Conservation (phyloP, 2,888 invertebrate species). For the Syritta pipiens region DNA sequence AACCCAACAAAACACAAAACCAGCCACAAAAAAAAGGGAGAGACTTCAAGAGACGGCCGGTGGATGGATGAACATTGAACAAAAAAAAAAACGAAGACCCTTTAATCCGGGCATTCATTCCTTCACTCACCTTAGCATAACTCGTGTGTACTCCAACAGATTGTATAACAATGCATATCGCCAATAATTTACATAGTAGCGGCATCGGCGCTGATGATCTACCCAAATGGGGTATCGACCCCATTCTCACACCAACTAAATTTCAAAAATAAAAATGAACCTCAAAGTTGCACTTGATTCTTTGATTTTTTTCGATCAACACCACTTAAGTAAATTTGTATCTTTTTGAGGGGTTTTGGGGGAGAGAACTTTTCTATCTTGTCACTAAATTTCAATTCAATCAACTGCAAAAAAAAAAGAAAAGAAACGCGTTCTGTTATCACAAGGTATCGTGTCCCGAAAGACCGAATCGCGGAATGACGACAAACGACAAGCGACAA, state of each 20-base stretch:
- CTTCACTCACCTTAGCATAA: slow-evolving; percentile 72
- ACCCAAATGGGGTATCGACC: slow-evolving; percentile 70
- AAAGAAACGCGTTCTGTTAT: slow-evolving; percentile 22
- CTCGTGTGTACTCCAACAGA: slow-evolving; percentile 70
- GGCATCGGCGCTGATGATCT: slow-evolving; percentile 65
- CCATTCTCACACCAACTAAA: slow-evolving; percentile 64
- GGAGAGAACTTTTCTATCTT: slow-evolving; percentile 12
- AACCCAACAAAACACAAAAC: slow-evolving; percentile 16
- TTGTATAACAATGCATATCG: slow-evolving; percentile 72
- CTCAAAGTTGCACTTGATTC: not conserved
- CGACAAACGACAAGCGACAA: slow-evolving; percentile 8
- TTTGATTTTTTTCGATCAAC: slow-evolving; percentile 48
- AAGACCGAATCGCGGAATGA: not conserved
- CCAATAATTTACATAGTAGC: slow-evolving; percentile 71
- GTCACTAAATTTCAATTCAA: slow-evolving; percentile 44
- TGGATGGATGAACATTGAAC: not conserved
- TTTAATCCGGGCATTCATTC: slow-evolving; percentile 16
- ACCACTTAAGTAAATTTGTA: slow-evolving; percentile 57
- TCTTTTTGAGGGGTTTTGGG: slow-evolving; percentile 16
- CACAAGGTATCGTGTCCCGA: not conserved
- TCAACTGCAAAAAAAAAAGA: slow-evolving; percentile 26
- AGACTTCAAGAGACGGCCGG: too few species aligned
- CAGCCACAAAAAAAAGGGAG: not conserved
- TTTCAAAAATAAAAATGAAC: slow-evolving; percentile 3
- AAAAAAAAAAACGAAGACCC: slow-evolving; percentile 10